Percentiles rank a stretch among this genome's conserved stretches.
phyloP scores from a whole-genome alignment of 2,888 invertebrate genomes.

The Zonitis immaculata region DNA sequence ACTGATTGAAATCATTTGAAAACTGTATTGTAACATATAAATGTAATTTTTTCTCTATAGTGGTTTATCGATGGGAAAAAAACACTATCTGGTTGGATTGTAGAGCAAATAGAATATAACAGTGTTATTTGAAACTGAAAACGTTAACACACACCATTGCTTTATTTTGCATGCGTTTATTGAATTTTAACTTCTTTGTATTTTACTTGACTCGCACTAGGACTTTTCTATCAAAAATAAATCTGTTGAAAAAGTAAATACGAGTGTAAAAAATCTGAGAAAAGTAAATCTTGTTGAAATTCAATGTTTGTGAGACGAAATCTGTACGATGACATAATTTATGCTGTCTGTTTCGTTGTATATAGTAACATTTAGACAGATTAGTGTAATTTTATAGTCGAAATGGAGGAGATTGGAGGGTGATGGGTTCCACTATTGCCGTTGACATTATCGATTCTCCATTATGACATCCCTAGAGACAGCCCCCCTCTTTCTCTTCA shows the following conservation, averaged over 20 bases:
- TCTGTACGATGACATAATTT: too few relatives aligned
- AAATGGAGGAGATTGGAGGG: too few relatives aligned
- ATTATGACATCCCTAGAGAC: constrained; percentile 9
- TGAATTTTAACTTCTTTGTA: constrained; percentile 23
- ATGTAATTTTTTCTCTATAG: too few relatives aligned
- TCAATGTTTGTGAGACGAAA: too few relatives aligned
- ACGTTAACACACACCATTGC: constrained; percentile 32
- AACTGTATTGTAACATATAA: too few relatives aligned
- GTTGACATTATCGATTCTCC: constrained; percentile 14
- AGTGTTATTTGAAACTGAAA: constrained; percentile 14
- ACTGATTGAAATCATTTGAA: too few relatives aligned
- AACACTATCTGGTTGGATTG: too few relatives aligned
- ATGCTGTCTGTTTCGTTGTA: not conserved
- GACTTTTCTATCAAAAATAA: not conserved
- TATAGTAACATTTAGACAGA: constrained; percentile 3
- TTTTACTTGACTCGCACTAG: not conserved
- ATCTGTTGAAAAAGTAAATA: not conserved
- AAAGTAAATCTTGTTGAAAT: not conserved
- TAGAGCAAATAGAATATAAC: too few relatives aligned
- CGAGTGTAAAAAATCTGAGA: not conserved
- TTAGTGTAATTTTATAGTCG: constrained; percentile 9
- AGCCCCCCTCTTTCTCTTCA: not conserved
- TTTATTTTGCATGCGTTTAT: constrained; percentile 32
- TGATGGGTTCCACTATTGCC: constrained; percentile 7
- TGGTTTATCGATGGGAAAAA: too few relatives aligned